phyloP scores from a whole-genome alignment of 2,888 invertebrate species.

The Hypena proboscidalis region DNA sequence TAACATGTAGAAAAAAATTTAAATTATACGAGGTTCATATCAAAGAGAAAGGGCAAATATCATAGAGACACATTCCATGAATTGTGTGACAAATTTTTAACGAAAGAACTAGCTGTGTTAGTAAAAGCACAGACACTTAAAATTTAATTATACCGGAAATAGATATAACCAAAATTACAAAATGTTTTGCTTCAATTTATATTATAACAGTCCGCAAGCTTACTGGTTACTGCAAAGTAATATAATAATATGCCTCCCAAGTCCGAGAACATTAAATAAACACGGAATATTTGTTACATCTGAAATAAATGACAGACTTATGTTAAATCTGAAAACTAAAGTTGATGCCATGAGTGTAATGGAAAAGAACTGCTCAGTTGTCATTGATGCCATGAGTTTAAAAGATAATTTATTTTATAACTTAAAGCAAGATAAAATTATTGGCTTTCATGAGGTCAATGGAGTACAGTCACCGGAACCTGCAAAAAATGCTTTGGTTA shows the following conservation, averaged over 20 bases:
- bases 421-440: slow-evolving; percentile 35
- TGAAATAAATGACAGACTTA: slow-evolving; percentile 24
- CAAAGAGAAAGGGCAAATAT: slow-evolving; percentile 8
- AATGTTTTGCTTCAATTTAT: slow-evolving; percentile 36
- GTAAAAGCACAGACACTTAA: slow-evolving; percentile 29
- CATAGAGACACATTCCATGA: slow-evolving; percentile 13
- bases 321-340: slow-evolving; percentile 23
- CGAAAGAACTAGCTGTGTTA: slow-evolving; percentile 25
- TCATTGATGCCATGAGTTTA: slow-evolving; percentile 27
- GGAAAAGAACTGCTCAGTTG: slow-evolving; percentile 37
- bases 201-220: slow-evolving; percentile 34
- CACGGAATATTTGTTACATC: slow-evolving; percentile 23
- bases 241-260: slow-evolving; percentile 30
- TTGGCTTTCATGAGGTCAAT: slow-evolving; percentile 44
- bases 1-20: slow-evolving; percentile 10
- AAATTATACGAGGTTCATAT: slow-evolving; percentile 7
- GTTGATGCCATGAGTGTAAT: slow-evolving; percentile 17
- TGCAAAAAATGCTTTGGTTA: slow-evolving; percentile 37
- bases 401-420: slow-evolving; percentile 38
- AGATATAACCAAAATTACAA: slow-evolving; percentile 15
- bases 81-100: slow-evolving; percentile 24
- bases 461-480: slow-evolving; percentile 28
- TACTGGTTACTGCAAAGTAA: slow-evolving; percentile 31
- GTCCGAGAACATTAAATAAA: slow-evolving; percentile 13
- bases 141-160: slow-evolving; percentile 14